Base-by-base conservation (phyloP, 30 jellyfish, hydroid and myxozoan genomes). In the Aurelia sp. region DNA sequence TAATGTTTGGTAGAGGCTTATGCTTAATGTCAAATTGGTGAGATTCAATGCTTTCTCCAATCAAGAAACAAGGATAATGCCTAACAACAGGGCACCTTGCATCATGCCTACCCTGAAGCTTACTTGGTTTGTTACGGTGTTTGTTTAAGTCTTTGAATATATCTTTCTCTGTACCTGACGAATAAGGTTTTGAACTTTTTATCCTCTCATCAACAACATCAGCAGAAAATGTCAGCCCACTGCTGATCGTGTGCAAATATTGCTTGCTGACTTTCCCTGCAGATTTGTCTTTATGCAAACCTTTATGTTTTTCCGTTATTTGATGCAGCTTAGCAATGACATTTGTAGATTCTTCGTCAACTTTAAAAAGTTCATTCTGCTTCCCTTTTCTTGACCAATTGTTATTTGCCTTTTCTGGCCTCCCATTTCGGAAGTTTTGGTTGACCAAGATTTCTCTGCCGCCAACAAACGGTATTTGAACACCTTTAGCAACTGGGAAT, bases 401-500 rank as follows among this genome's bases (percentile, higher is more conserved):
- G 73, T 3, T 22, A 19, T 35, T 60, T 60, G 11, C 6, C 51
- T 40, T 40, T 40, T 40, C 51, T 8, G 51, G 51, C 51, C 51
- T 40, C 51, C 51, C 6, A 31, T 51, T 61, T 1, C 18, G 30
- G 21, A 67, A 66, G 33, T 10, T 7, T 21, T 57, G 50, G 48
- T 61, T 69, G 8, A 16, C 17, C 52, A 33, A 19, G 6, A 53
- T 44, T 31, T 73, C 93, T 62, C 48, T 84, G 30, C 93, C 93
- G 30, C 93, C 93, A 71, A 84, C 82, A 63, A 84, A 84, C 19
- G 93, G 93, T 22, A 71, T 30, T 33, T 84, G 85, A 18, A 84
- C 93, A 21, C 93, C 87, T 71, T 76, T 57, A 1, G 93, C 93
- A 48, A 84, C 93, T 22, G 93, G 87, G 51, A 84, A 84, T 3